Conservation (phyloP, 2,888 invertebrate species). For the Lithophane semibrunnea region DNA sequence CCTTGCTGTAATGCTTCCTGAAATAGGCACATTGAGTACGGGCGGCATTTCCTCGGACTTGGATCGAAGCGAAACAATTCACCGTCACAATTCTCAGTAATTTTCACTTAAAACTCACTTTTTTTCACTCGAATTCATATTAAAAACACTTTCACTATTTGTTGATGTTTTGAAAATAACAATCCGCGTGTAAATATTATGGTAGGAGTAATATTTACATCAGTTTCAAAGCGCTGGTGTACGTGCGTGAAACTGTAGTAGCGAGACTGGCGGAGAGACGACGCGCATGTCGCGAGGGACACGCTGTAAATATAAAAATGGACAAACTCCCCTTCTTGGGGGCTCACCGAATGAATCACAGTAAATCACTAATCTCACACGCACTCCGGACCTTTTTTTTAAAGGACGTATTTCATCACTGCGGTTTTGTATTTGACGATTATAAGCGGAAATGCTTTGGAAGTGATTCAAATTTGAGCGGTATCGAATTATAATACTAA, state of each 20-base stretch:
- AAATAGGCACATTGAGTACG: slow-evolving; percentile 85
- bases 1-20: slow-evolving; percentile 88
- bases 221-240: slow-evolving; percentile 87
- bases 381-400: slow-evolving; percentile 76
- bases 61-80: slow-evolving; percentile 87
- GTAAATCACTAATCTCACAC: slow-evolving; percentile 81
- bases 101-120: slow-evolving; percentile 80
- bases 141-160: slow-evolving; percentile 75
- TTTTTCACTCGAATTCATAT: slow-evolving; percentile 73
- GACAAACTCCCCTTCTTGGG: slow-evolving; percentile 89
- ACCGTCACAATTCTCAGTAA: slow-evolving; percentile 76
- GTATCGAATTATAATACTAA: slow-evolving; percentile 79
- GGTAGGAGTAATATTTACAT: slow-evolving; percentile 89
- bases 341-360: slow-evolving; percentile 89
- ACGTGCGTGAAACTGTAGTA: slow-evolving; percentile 88
- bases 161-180: slow-evolving; percentile 82
- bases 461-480: slow-evolving; percentile 81
- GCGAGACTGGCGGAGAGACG: slow-evolving; percentile 88
- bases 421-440: slow-evolving; percentile 62
- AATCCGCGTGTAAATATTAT: slow-evolving; percentile 86
- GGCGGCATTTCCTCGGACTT: slow-evolving; percentile 86
- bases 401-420: slow-evolving; percentile 70
- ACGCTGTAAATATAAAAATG: slow-evolving; percentile 90
- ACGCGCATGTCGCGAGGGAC: slow-evolving; percentile 90
- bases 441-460: slow-evolving; percentile 57